These are phyloP conservation scores for Nipponia nippon DNA, from an alignment of 2,113 vertebrate genomes.

Conservation along the genomic window DNA sequence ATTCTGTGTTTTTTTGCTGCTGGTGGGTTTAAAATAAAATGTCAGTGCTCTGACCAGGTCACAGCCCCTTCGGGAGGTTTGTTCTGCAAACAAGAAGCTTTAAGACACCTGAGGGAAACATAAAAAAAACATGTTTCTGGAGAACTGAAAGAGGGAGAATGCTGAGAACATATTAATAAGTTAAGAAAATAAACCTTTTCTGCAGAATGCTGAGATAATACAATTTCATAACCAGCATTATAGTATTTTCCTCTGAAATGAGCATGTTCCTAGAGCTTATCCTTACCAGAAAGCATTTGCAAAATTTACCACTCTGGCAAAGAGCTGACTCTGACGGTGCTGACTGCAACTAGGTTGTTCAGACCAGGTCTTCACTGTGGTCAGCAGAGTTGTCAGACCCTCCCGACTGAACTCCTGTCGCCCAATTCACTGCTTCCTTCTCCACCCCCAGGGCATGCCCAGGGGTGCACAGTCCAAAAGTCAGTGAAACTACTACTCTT, in stretches of 20 bases:
- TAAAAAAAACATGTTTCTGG: not conserved
- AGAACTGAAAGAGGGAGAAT: not conserved
- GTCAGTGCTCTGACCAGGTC: conserved; percentile 6
- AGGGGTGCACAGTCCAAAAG: not conserved
- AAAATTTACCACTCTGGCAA: not conserved
- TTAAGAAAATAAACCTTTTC: not conserved
- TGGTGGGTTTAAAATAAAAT: conserved; percentile 47
- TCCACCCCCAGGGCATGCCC: not conserved
- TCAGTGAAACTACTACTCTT: not conserved
- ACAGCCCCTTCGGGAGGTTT: not conserved
- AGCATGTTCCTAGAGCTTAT: not conserved
- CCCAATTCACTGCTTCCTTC: not conserved
- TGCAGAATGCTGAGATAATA: not conserved
- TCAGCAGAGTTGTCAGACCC: not conserved
- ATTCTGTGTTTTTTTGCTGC: conserved; percentile 32
- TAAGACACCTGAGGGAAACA: conserved; percentile 20
- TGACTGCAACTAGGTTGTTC: not conserved
- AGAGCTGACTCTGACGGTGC: not conserved
- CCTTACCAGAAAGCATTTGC: not conserved
- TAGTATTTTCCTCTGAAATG: not conserved
- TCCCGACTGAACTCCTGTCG: fast-evolving
- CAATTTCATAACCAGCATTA: not conserved
- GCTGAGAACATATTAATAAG: not conserved
- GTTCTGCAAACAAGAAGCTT: conserved; percentile 18
- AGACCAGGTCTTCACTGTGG: not conserved